These are phyloP conservation scores for Frieseomelitta varia DNA, from an alignment of 1,140 invertebrate species.

Conservation along the genomic window DNA sequence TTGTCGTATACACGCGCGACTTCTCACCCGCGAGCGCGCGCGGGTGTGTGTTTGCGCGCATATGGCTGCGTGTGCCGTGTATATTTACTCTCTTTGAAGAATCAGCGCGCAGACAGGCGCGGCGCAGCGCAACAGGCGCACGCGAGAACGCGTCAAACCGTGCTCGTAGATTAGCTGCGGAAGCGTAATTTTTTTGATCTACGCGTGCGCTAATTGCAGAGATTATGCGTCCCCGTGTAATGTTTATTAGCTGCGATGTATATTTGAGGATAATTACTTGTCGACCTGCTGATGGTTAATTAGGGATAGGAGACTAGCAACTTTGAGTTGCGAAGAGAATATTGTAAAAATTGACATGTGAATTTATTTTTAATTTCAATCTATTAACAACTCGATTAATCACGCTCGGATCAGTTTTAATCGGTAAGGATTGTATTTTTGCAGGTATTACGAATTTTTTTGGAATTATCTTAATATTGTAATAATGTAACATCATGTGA, in stretches of 20 bases:
- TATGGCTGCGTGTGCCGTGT: neutral
- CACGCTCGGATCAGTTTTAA: no score
- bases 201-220: neutral
- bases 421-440: no score
- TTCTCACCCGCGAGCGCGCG: no score
- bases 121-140: conserved; percentile 27
- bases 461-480: no score
- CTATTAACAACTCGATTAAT: no score
- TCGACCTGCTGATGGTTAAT: neutral
- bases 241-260: neutral
- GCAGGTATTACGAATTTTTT: no score
- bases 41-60: no score
- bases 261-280: neutral
- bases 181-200: neutral
- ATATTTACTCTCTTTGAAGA: neutral
- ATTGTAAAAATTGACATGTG: no score
- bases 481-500: no score
- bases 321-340: no score
- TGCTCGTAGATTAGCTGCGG: neutral
- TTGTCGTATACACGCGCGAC: neutral
- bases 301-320: neutral
- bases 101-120: neutral
- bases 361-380: no score
- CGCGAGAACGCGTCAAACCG: neutral
- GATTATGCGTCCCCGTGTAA: neutral